Percentiles rank a stretch among this genome's conserved stretches.
Evolutionary conservation across 2,888 invertebrate species (phyloP).

Genomic region (Aethes cnicana): DNA sequence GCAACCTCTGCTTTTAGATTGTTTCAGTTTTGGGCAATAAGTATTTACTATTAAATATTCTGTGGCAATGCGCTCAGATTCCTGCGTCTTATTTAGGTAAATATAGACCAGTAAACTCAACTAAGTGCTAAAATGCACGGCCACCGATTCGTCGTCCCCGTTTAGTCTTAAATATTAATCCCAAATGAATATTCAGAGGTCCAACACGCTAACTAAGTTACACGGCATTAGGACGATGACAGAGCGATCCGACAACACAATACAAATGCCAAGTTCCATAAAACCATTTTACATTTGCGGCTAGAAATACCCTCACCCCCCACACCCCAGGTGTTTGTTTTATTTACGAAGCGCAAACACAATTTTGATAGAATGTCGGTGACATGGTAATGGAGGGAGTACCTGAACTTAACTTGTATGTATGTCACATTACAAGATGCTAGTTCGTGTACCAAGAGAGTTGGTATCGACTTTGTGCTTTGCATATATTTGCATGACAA

Average conservation of each 20-base stretch:
- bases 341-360: background rate
- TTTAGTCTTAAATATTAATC: conserved; percentile 22
- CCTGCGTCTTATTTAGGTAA: too few species aligned
- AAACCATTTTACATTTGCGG: background rate
- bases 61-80: background rate
- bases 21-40: too few species aligned
- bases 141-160: conserved; percentile 5
- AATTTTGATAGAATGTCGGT: conserved; percentile 1
- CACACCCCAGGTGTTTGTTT: background rate
- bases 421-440: conserved; percentile 40
- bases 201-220: conserved; percentile 9
- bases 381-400: background rate
- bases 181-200: conserved; percentile 20
- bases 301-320: background rate
- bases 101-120: too few species aligned
- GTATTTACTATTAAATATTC: too few species aligned
- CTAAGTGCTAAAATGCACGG: too few species aligned
- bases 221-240: conserved; percentile 1
- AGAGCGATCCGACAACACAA: background rate
- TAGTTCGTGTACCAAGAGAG: conserved; percentile 55
- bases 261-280: background rate
- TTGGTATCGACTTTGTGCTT: conserved; percentile 72
- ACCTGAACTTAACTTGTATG: background rate
- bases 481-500: conserved; percentile 78
- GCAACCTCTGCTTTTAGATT: too few species aligned